Evolutionary conservation across 2,113 vertebrate species (phyloP).

Genomic region (Panthera leo): DNA sequence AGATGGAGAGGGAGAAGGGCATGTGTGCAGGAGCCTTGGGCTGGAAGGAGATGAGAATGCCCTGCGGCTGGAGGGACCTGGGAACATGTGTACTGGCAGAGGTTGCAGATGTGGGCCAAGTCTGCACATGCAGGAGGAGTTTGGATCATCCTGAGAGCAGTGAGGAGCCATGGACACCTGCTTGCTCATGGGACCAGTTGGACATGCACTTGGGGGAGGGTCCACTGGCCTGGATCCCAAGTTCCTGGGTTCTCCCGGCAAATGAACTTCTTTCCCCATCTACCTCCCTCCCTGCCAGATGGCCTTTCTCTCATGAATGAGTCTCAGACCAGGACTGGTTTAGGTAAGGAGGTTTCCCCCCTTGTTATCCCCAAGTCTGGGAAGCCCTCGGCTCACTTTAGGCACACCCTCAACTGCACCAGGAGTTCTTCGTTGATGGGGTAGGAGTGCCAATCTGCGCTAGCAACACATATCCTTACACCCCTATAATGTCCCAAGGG

Average conservation of each 20-base stretch:
- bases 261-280: background rate
- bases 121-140: rapidly evolving
- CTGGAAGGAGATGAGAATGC: background rate
- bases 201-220: background rate
- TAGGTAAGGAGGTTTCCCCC: background rate
- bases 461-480: background rate
- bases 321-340: background rate
- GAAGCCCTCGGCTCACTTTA: background rate
- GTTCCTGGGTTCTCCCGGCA: background rate
- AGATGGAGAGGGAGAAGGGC: background rate
- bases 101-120: background rate
- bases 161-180: background rate
- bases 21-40: rapidly evolving
- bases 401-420: background rate
- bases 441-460: background rate
- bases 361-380: background rate
- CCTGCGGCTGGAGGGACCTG: background rate
- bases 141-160: background rate
- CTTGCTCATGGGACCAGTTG: background rate
- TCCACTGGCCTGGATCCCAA: background rate
- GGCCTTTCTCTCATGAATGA: background rate
- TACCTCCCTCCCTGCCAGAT: too few relatives aligned
- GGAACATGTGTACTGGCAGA: background rate
- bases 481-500: background rate
- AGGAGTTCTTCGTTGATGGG: background rate